phyloP scores from a whole-genome alignment of 2,797 vertebrate genomes.

The Trematomus bernacchii region DNA sequence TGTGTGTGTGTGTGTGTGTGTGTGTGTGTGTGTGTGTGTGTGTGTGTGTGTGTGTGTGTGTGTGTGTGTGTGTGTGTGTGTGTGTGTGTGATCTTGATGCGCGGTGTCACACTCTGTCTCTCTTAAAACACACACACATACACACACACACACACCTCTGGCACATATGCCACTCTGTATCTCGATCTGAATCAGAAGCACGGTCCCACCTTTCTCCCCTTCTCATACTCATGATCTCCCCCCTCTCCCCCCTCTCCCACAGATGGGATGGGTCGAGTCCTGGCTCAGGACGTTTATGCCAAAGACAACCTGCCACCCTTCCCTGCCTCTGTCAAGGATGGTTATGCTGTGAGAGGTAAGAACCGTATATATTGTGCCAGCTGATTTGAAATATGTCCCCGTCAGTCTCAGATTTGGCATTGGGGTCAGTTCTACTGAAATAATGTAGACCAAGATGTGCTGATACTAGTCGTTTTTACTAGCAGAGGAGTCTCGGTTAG shows the following conservation, averaged over 20 bases:
- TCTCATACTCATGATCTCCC: slow-evolving; percentile 35
- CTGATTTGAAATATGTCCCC: slow-evolving; percentile 24
- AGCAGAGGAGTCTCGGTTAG: not conserved
- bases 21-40: not conserved
- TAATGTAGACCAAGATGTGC: not conserved
- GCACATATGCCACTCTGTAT: slow-evolving; percentile 47
- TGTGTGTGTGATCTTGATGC: slow-evolving; percentile 50
- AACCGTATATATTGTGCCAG: not conserved
- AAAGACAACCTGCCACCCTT: slow-evolving; percentile 99
- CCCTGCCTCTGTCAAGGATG: slow-evolving; percentile 99
- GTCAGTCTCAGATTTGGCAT: not conserved
- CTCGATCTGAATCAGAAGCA: slow-evolving; percentile 43
- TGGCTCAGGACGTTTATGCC: slow-evolving; percentile 99
- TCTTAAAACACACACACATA: slow-evolving; percentile 17
- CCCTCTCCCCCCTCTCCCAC: slow-evolving; percentile 51
- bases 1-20: slow-evolving; percentile 2
- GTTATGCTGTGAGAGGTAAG: slow-evolving; percentile 98
- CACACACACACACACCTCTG: slow-evolving; percentile 28
- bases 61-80: not conserved
- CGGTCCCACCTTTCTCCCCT: slow-evolving; percentile 15
- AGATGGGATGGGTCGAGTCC: slow-evolving; percentile 99
- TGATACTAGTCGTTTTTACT: not conserved
- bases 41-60: slow-evolving; percentile 12
- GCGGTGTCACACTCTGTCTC: slow-evolving; percentile 46
- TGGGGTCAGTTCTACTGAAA: not conserved